Evolutionary conservation across 1,140 invertebrate genomes (phyloP), one percentile per base, ranked within the genome.

Genomic region (Thrips palmi): DNA sequence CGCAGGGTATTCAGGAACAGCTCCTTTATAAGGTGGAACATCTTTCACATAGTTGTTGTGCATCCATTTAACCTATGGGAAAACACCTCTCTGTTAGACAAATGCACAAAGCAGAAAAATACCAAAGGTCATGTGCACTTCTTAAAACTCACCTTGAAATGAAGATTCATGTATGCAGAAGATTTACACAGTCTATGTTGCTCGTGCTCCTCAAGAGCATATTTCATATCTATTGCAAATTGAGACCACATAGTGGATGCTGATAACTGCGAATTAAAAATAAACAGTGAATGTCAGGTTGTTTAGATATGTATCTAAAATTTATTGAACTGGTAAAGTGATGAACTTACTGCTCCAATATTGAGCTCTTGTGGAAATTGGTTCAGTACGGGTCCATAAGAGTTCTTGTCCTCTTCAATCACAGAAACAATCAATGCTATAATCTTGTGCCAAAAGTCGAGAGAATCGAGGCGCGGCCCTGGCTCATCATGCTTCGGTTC

Each of bases 21-120:
- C 72, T 36, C 82, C 83, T 52, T 96, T 97, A 56, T 93, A 94
- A 7, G 88, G 86, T 45, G 92, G 91, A 42, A 97, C 82, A 54
- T 97, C 91, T 54, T 84, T 86, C n/a, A 98, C 89, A 62, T 97
- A 98, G 55, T 96, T 94, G 46, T 86, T 91, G 58, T 98, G 91
- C 35, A 99, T 66, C 85, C 92, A 96, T 68, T 99, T 99, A 8
- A 97, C 87, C 50, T 67, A 49, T 4, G 14, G 15, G 33, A 17
- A 39, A 14, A 2, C 21, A n/a, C n/a, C n/a, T 33, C 20, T 11
- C 14, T 33, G 11, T 3, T 4, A 12, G 20, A 25, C 6, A 20
- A 6, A 20, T 24, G 34, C 17, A 6, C 18, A 25, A 20, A 36
- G 20, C 15, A 36, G 7, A 36, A 36, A 36, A 15, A 36, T 24